Evolutionary conservation across 2,888 invertebrate species (phyloP).

Genomic region (Lymantria dispar): DNA sequence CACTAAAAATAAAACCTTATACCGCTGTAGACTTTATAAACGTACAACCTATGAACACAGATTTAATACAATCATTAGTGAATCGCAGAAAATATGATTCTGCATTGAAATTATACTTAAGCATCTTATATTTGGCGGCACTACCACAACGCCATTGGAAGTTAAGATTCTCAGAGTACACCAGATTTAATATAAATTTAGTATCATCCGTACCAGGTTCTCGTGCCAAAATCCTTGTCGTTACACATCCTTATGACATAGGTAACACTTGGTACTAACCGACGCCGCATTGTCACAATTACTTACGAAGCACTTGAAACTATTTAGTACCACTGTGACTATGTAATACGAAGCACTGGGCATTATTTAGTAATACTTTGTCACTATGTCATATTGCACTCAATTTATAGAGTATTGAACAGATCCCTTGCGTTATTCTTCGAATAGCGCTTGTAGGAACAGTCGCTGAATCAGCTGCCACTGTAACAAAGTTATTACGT

Average conservation of each 20-base stretch:
- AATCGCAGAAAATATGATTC: no score
- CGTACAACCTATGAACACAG: no score
- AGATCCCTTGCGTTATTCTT: slow-evolving; percentile 77
- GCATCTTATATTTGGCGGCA: no score
- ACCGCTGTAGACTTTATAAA: no score
- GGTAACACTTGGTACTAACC: neutral
- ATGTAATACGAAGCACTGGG: slow-evolving; percentile 45
- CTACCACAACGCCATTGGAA: no score
- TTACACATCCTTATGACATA: neutral
- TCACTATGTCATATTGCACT: slow-evolving; percentile 29
- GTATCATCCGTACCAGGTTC: no score
- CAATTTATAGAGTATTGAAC: slow-evolving; percentile 70
- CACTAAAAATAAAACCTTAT: no score
- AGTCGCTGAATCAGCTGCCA: slow-evolving; percentile 81
- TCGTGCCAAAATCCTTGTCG: no score
- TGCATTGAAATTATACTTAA: no score
- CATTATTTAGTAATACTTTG: slow-evolving; percentile 22
- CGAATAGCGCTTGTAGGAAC: slow-evolving; percentile 76
- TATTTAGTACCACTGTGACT: neutral
- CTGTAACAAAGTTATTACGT: slow-evolving; percentile 49
- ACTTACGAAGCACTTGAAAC: slow-evolving; percentile 44
- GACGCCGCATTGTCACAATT: neutral
- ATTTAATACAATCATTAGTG: no score
- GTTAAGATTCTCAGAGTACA: no score
- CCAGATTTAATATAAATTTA: no score